Conservation (phyloP, 1,140 invertebrate genomes). For the Eciton burchellii region DNA sequence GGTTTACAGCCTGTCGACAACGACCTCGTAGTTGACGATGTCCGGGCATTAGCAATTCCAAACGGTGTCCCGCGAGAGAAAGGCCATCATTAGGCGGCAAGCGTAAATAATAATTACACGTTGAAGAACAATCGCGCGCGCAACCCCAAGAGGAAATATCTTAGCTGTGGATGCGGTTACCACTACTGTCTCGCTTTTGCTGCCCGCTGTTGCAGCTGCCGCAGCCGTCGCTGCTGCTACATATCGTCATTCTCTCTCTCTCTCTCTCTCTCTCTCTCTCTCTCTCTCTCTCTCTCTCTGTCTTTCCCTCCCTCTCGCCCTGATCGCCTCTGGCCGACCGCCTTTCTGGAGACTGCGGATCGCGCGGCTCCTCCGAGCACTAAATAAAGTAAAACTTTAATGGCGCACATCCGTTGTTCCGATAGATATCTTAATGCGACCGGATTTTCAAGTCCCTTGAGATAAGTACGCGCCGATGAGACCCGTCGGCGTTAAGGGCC, state of each 20-base stretch:
- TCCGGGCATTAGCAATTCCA: constrained; percentile 77
- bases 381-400: constrained; percentile 85
- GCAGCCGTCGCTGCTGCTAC: not conserved
- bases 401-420: constrained; percentile 85
- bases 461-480: constrained; percentile 76
- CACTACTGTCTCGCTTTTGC: no score
- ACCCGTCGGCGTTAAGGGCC: constrained; percentile 64
- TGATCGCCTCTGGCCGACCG: not conserved
- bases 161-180: not conserved
- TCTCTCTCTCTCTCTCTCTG: not conserved
- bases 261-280: not conserved
- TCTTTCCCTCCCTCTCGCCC: constrained; percentile 28
- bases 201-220: no score
- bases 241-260: constrained; percentile 20
- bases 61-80: constrained; percentile 66
- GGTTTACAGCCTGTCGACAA: constrained; percentile 75
- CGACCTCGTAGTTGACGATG: constrained; percentile 20
- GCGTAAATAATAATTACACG: constrained; percentile 79
- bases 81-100: constrained; percentile 70
- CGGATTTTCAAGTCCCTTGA: constrained; percentile 84
- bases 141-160: constrained; percentile 23
- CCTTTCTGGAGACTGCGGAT: constrained; percentile 16
- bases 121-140: constrained; percentile 71
- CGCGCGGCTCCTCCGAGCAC: constrained; percentile 69
- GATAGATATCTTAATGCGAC: constrained; percentile 86